Percentiles rank a stretch among this genome's conserved stretches.
Conservation (phyloP, 2,888 invertebrate genomes). For the Sepiola atlantica region DNA sequence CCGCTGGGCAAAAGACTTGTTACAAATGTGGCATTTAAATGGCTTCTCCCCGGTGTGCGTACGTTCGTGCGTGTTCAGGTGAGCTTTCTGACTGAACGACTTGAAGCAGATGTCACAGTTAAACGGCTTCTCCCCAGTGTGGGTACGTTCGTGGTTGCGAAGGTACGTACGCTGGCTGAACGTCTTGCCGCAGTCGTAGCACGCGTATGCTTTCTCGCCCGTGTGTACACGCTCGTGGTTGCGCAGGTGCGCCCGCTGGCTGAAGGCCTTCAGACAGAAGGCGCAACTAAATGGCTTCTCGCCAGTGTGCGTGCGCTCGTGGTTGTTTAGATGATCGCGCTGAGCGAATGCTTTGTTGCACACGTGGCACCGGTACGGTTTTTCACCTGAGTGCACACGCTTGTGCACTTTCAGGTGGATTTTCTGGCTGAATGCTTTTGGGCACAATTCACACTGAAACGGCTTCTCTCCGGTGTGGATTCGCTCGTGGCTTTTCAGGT, state of each 20-base stretch:
- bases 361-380: conserved; percentile 35
- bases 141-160: conserved; percentile 40
- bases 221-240: conserved; percentile 35
- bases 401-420: conserved; percentile 41
- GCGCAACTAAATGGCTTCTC: conserved; percentile 42
- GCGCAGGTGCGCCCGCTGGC: conserved; percentile 37
- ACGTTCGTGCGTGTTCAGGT: conserved; percentile 37
- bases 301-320: not conserved
- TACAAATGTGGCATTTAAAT: conserved; percentile 37
- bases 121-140: conserved; percentile 45
- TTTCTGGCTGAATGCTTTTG: conserved; percentile 37
- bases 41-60: conserved; percentile 37
- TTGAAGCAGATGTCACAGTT: conserved; percentile 44
- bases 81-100: conserved; percentile 43
- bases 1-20: conserved; percentile 35
- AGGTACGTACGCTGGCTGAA: conserved; percentile 44
- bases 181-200: conserved; percentile 35
- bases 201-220: conserved; percentile 5
- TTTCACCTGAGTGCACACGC: conserved; percentile 40
- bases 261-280: conserved; percentile 37
- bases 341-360: conserved; percentile 40
- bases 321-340: conserved; percentile 13
- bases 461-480: conserved; percentile 42
- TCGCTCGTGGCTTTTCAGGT: conserved; percentile 38
- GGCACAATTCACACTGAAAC: conserved; percentile 34